Evolutionary conservation across 2,888 invertebrate genomes (phyloP).

Genomic region (Hoplodrina blanda): DNA sequence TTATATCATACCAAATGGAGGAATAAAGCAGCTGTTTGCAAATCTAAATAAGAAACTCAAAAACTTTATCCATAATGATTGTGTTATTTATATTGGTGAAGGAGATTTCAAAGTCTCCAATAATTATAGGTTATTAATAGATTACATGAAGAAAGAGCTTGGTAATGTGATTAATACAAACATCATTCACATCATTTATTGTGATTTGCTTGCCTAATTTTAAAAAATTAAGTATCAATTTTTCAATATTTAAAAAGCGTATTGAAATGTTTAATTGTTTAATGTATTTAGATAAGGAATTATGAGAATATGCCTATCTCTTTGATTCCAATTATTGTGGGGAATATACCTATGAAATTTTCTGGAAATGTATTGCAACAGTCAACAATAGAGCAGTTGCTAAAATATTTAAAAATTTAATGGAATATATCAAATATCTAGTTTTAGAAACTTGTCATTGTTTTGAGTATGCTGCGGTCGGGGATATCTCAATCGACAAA

Average conservation of each 20-base stretch:
- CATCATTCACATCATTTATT: too few species aligned
- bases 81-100: conserved; percentile 17
- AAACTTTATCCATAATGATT: conserved; percentile 6
- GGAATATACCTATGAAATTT: conserved; percentile 7
- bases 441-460: not conserved
- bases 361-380: not conserved
- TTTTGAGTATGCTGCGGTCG: not conserved
- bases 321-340: conserved; percentile 17
- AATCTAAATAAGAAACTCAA: conserved; percentile 5
- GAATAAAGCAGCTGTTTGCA: conserved; percentile 8
- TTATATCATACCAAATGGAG: conserved; percentile 7
- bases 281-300: conserved; percentile 10
- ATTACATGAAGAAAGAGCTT: not conserved
- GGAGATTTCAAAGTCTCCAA: conserved; percentile 2
- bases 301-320: too few species aligned
- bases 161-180: not conserved
- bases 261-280: too few species aligned
- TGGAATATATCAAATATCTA: not conserved
- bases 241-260: too few species aligned
- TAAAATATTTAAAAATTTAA: conserved; percentile 4
- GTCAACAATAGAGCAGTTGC: conserved; percentile 11
- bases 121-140: too few species aligned
- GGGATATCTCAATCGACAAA: not conserved
- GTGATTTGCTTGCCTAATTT: conserved; percentile 3
- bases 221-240: too few species aligned